Conservation (phyloP, 92 coral and sea anemone species). For the Palythoa caribaeorum region DNA sequence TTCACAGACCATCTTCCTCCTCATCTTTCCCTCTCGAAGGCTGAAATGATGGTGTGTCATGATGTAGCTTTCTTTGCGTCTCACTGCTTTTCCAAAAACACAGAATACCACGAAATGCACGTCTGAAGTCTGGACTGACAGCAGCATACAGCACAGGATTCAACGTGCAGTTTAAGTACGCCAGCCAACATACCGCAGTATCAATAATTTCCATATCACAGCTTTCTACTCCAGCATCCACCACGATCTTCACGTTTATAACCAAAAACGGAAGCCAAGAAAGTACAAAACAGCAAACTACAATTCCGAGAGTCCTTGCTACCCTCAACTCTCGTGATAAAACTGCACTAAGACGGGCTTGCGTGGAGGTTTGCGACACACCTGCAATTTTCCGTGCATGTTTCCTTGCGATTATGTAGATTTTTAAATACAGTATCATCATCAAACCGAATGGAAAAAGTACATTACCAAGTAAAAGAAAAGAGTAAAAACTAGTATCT, state of each 20-base stretch:
- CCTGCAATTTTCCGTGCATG: slow-evolving; percentile 79
- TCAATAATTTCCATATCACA: slow-evolving; percentile 79
- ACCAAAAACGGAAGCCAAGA: slow-evolving; percentile 92
- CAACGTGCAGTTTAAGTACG: slow-evolving; percentile 73
- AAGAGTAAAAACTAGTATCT: slow-evolving; percentile 70
- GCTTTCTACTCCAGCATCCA: slow-evolving; percentile 66
- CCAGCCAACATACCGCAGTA: slow-evolving; percentile 83
- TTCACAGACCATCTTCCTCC: not conserved
- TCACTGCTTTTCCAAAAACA: slow-evolving; percentile 17
- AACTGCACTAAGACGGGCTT: slow-evolving; percentile 42
- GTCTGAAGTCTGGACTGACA: slow-evolving; percentile 69
- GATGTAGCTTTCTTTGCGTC: not conserved
- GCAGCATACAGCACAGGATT: slow-evolving; percentile 80
- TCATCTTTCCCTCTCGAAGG: not conserved
- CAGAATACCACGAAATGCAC: slow-evolving; percentile 71
- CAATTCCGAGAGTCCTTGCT: slow-evolving; percentile 89
- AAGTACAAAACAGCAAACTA: slow-evolving; percentile 77
- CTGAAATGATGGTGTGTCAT: slow-evolving; percentile 27
- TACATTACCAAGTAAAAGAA: slow-evolving; percentile 78
- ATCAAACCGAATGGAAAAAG: slow-evolving; percentile 75
- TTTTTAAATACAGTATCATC: slow-evolving; percentile 75
- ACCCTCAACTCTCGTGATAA: slow-evolving; percentile 81
- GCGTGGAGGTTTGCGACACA: slow-evolving; percentile 32
- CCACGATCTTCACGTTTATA: slow-evolving; percentile 68
- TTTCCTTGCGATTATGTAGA: slow-evolving; percentile 76